Evolutionary conservation across 2,797 vertebrate genomes (phyloP).

Genomic region (Rhynchonycteris naso): DNA sequence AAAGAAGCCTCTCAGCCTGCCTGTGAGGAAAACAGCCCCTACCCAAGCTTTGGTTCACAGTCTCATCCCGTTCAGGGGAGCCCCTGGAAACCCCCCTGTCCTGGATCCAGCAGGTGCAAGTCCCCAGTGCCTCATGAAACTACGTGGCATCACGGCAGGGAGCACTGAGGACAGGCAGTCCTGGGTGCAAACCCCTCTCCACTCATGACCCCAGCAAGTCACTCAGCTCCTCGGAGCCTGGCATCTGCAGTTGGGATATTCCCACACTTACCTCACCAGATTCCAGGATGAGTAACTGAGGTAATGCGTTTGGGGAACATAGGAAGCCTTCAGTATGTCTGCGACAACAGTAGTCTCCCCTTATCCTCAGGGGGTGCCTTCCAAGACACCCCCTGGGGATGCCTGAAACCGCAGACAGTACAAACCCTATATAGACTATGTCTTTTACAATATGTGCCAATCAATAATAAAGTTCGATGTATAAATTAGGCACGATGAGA

Average conservation of each 20-base stretch:
- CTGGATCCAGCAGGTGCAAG: fast-evolving
- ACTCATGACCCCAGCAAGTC: not conserved
- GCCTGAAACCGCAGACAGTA: no score
- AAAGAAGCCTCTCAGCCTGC: not conserved
- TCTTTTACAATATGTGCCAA: no score
- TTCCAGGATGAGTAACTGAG: not conserved
- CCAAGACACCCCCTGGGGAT: no score
- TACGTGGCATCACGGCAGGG: not conserved
- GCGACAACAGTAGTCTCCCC: no score
- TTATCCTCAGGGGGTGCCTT: no score
- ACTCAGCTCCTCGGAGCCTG: not conserved
- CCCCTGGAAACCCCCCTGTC: not conserved
- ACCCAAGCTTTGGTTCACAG: not conserved
- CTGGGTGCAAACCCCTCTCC: not conserved
- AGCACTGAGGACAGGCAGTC: not conserved
- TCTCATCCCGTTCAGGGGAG: not conserved
- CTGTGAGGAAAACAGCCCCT: not conserved
- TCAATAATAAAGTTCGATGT: no score
- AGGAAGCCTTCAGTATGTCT: not conserved
- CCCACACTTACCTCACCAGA: not conserved
- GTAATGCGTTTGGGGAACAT: not conserved
- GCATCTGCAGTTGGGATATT: not conserved
- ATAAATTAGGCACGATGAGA: no score
- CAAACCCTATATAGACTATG: no score
- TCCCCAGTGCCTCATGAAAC: not conserved